Evolutionary conservation across 2,113 vertebrate species (phyloP), one percentile per base, ranked within the genome.

Genomic region (Raja brachyura): DNA sequence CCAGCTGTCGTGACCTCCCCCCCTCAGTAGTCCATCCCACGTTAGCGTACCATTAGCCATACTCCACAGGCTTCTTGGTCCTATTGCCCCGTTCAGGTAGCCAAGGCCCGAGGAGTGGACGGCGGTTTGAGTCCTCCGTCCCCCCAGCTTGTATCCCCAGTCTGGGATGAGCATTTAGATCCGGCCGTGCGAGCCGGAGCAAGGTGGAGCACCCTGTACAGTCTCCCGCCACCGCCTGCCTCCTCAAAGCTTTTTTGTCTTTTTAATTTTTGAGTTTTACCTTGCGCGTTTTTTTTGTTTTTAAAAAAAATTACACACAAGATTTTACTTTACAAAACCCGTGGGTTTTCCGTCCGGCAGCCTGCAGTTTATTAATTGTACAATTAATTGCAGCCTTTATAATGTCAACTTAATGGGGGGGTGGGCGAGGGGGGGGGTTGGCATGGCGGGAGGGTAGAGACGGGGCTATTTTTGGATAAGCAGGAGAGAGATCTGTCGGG

Each of bases 291-390:
- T 93, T 93, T 93, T 93, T 93, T 48, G 0, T 48, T 48, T 48
- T 48, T 48, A n/a, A 93, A 93, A 93, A 93, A 93, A 93, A 93
- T 93, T 94, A 93, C 93, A 70, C 28, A 90, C 77, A 93, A 48
- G 93, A 61, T 39, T n/a, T 63, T 31, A 59, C 83, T 86, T 86
- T 31, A 59, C 22, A 61, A 73, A 73, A 85, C 22, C n/a, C n/a
- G n/a, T n/a, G n/a, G n/a, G n/a, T n/a, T 86, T 86, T 31, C 56
- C 28, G 31, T 63, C 6, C 83, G 31, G 61, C 61, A 63, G 59
- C 83, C 9, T 86, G 28, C 83, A 31, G 83, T 13, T 86, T 63
- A 86, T 63, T 61, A 86, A 61, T 73, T 86, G 83, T 86, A 63
- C 7, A 4, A 63, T 48, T 48, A 48, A 48, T 48, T 16, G 59